Conservation (phyloP, 2,113 vertebrate genomes). For the Austrofundulus limnaeus region DNA sequence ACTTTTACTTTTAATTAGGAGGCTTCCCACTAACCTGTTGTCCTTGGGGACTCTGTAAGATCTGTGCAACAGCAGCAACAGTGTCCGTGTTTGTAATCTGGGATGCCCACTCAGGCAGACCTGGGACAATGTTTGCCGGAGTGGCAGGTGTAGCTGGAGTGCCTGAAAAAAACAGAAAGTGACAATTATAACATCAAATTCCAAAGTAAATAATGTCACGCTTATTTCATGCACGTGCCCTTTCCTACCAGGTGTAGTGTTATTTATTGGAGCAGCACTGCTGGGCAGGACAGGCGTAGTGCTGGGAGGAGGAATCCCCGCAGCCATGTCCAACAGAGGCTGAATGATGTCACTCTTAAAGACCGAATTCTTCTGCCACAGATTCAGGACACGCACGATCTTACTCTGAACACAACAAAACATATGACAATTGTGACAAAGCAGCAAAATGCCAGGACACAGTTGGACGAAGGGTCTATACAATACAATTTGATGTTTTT, state of each 20-base stretch:
- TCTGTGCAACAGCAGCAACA: slow-evolving; percentile 95
- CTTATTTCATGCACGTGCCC: neutral
- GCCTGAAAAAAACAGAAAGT: slow-evolving; percentile 72
- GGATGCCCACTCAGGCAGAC: slow-evolving; percentile 96
- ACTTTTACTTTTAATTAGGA: neutral
- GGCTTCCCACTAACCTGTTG: slow-evolving; percentile 86
- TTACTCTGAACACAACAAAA: slow-evolving; percentile 85
- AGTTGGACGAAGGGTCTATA: too few relatives aligned
- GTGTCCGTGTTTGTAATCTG: slow-evolving; percentile 97
- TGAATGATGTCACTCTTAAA: slow-evolving; percentile 99
- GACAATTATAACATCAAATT: neutral
- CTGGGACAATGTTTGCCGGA: slow-evolving; percentile 91
- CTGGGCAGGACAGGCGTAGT: slow-evolving; percentile 89
- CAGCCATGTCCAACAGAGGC: slow-evolving; percentile 96
- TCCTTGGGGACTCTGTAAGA: slow-evolving; percentile 96
- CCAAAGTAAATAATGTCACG: neutral
- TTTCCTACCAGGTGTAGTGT: slow-evolving; percentile 91
- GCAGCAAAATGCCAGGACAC: neutral
- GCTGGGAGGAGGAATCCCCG: slow-evolving; percentile 91
- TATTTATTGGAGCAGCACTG: slow-evolving; percentile 88
- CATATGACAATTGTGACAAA: neutral
- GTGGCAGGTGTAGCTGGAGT: slow-evolving; percentile 96
- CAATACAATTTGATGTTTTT: too few relatives aligned
- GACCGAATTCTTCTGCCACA: slow-evolving; percentile 99
- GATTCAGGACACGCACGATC: slow-evolving; percentile 95